A percentile compares a stretch with the other conserved stretches of the same genome.
These are phyloP conservation scores for Prochilodus magdalenae DNA, from an alignment of 2,113 vertebrate species.

Conservation along the genomic window DNA sequence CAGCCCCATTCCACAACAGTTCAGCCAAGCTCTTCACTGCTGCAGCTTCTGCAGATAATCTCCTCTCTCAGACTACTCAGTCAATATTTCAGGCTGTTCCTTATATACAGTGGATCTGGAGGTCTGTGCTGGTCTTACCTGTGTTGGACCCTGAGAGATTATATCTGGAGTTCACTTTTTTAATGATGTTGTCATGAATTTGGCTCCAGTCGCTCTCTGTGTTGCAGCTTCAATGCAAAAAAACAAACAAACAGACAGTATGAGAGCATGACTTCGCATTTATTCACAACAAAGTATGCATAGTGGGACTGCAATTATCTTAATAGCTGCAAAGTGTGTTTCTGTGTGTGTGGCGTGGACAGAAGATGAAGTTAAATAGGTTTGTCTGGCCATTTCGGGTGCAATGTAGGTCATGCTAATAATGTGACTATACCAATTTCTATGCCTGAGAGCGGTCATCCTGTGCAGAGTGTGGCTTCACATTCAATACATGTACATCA, in stretches of 20 bases:
- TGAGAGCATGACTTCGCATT: neutral
- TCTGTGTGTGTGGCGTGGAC: neutral
- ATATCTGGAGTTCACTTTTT: slow-evolving; percentile 94
- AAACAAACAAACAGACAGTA: neutral
- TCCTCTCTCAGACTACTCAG: neutral
- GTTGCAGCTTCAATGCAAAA: slow-evolving; percentile 85
- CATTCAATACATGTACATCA: neutral
- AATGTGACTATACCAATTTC: slow-evolving; percentile 46
- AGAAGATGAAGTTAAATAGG: slow-evolving; percentile 1
- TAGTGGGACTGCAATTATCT: neutral
- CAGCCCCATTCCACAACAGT: neutral
- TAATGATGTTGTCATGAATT: slow-evolving; percentile 98
- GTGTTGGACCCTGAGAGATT: slow-evolving; percentile 96
- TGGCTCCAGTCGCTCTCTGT: slow-evolving; percentile 98
- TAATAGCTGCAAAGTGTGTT: neutral
- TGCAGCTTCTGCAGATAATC: neutral
- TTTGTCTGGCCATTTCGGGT: slow-evolving; percentile 42
- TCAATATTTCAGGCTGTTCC: neutral
- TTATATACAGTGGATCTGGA: neutral
- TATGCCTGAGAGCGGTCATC: slow-evolving; percentile 23
- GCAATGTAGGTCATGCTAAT: slow-evolving; percentile 65
- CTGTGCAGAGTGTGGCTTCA: neutral
- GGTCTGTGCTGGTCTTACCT: slow-evolving; percentile 74
- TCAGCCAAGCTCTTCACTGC: neutral
- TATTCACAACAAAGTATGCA: neutral